Base-by-base conservation (phyloP, 2,888 invertebrate species). In the Prosapia bicincta region DNA sequence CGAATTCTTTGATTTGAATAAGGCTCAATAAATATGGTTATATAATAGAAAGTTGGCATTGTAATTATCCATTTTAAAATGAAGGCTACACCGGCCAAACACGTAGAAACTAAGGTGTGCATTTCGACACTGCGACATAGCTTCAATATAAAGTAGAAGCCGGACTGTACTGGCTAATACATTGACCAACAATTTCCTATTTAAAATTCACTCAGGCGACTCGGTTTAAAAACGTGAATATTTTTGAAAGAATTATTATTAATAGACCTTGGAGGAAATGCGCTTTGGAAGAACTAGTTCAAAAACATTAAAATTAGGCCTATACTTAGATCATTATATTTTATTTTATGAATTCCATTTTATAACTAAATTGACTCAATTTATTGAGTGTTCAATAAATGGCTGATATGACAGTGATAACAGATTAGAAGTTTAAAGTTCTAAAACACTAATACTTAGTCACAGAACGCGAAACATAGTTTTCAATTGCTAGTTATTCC, bases 201-300 rank as follows among this genome's bases (percentile, higher is more conserved):
- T 54, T 54, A n/a, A 54, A 54, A 54, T 54, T 54, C 54, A 54
- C 20, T 9, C 54, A 20, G 5, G 54, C 54, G 54, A 54, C 54
- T 5, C 54, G 54, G 3, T n/a, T 20, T 54, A 20, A 82, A 70
- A 10, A 43, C 38, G 23, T 20, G 24, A 67, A 23, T 5, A 67
- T 25, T 20, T 0, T 26, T 13, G 24, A 13, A 25, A n/a, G n/a
- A 43, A 75, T 71, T 32, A 69, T n/a, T n/a, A 38, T 77, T 26
- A 83, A 83, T 2, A 54, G 54, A 54, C 54, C 54, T 54, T 54
- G 54, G 20, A 54, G n/a, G 54, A n/a, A n/a, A n/a, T n/a, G n/a
- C n/a, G n/a, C n/a, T n/a, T n/a, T n/a, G n/a, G n/a, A n/a, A n/a
- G n/a, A n/a, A n/a, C n/a, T n/a, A n/a, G n/a, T n/a, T n/a, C n/a